These are phyloP conservation scores for Silurus aristotelis DNA, from an alignment of 2,797 vertebrate genomes.

Conservation along the genomic window DNA sequence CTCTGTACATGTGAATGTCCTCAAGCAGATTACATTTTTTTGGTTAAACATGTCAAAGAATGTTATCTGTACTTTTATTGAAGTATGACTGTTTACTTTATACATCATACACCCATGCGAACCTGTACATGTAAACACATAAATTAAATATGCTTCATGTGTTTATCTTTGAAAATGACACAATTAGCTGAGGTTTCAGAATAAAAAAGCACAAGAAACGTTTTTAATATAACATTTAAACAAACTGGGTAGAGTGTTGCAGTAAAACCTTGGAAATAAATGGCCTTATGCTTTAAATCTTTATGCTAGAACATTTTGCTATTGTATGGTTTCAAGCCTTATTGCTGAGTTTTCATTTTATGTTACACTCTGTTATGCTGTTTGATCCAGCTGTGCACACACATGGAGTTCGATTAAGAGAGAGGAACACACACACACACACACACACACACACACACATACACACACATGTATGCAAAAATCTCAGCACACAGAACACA, in stretches of 20 bases:
- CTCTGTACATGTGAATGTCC: neutral
- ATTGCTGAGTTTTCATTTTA: constrained; percentile 42
- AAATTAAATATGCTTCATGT: neutral
- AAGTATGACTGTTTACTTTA: neutral
- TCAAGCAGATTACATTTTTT: neutral
- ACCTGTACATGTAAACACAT: neutral
- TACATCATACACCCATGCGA: neutral
- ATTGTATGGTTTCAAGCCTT: constrained; percentile 19
- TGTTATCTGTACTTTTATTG: neutral
- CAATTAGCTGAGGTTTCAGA: neutral
- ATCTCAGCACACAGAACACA: neutral
- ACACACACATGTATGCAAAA: constrained; percentile 17
- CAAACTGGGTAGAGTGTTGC: neutral
- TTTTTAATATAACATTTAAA: neutral
- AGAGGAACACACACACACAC: constrained; percentile 22
- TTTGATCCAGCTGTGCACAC: constrained; percentile 57
- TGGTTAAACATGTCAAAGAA: neutral
- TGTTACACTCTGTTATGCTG: constrained; percentile 47
- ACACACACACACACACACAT: constrained; percentile 52
- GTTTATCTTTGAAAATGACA: neutral
- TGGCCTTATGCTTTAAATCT: neutral
- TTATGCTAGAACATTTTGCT: neutral
- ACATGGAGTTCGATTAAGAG: constrained; percentile 23
- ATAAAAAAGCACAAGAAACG: neutral
- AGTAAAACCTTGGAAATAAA: neutral